Evolutionary conservation across 2,888 invertebrate species (phyloP), one percentile per base, ranked within the genome.

Genomic region (Drosophila eohydei): DNA sequence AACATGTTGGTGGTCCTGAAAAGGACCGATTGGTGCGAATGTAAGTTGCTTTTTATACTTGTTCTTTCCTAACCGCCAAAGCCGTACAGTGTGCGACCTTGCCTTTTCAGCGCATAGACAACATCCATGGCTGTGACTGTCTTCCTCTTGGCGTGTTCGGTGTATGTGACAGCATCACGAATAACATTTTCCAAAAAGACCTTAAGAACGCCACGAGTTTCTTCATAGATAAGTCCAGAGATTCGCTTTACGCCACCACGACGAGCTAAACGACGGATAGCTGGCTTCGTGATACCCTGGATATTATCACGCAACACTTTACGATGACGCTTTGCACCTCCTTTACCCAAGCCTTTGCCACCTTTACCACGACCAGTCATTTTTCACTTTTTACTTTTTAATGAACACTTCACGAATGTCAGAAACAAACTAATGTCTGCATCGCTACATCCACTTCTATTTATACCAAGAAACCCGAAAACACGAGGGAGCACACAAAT

Each of bases 291-390:
- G 70, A 52, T 52, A 14, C 51, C 51, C 51, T 52, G 51, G 92
- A 96, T 96, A 91, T 96, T 96, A 91, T 96, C 96, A 77, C 96
- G 94, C 8, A 96, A 96, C 2, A 97, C 96, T 92, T 97, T 97
- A 67, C 97, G 94, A 93, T 97, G 97, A 80, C 97, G 96, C 92
- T 96, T 97, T 36, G 96, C 97, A 73, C 96, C 96, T 78, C 96
- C 96, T 93, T 96, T 96, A 63, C 96, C 96, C 60, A 96, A 93
- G 70, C 96, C 96, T 93, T 96, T 96, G 64, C 96, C 95, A 91
- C 96, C 96, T 94, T 96, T 96, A 69, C 96, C 96, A 71, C 96
- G 95, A 74, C 96, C 96, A 91, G 96, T 95, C 96, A 96, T 96
- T 76, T 91, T 93, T 61, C 2, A 97, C 96, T 92, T 96, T 97